Evolutionary conservation across 1,140 invertebrate species (phyloP), one percentile per base, ranked within the genome.

Genomic region (Sinonovacula constricta): DNA sequence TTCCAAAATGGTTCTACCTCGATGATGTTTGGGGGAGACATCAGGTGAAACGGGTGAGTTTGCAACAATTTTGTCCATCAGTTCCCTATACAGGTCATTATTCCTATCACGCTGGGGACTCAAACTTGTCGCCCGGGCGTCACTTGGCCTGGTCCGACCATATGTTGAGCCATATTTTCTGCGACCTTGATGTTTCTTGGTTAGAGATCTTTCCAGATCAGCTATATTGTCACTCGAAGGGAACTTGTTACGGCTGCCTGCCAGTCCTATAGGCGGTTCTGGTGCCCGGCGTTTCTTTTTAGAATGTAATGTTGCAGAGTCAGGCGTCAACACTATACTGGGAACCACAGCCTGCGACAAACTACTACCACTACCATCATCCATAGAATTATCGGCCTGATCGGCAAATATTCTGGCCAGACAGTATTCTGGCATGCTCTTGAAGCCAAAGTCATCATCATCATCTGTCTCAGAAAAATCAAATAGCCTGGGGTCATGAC

Each of bases 401-500:
- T 65, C 62, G 10, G 62, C 26, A 59, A 76, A 76, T 34, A 76
- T 36, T 30, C 51, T 51, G 26, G 26, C 3, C n/a, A 76, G 26
- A 3, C 51, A 51, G 31, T 76, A 67, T 65, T 76, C 62, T 31
- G 72, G 72, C 24, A 76, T 33, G 1, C 49, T 57, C 54, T 76
- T 76, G 67, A 76, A 76, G 39, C 72, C 72, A 66, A 45, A 76
- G 59, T 76, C 72, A 59, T 67, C 62, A 67, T 76, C 53, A 14
- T 76, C 72, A 22, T 1, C 22, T 26, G 57, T 63, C n/a, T 22
- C 15, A 31, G 66, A 59, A 60, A 34, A 63, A 53, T 76, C 72
- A 62, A 76, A 65, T 2, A 63, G 39, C 49, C 53, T n/a, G 57
- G 63, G 34, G 36, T 76, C 72, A 67, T 76, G 59, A 66, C 62